Evolutionary conservation across 2,888 invertebrate species (phyloP), one percentile per base, ranked within the genome.

Genomic region (Coenonympha glycerion): DNA sequence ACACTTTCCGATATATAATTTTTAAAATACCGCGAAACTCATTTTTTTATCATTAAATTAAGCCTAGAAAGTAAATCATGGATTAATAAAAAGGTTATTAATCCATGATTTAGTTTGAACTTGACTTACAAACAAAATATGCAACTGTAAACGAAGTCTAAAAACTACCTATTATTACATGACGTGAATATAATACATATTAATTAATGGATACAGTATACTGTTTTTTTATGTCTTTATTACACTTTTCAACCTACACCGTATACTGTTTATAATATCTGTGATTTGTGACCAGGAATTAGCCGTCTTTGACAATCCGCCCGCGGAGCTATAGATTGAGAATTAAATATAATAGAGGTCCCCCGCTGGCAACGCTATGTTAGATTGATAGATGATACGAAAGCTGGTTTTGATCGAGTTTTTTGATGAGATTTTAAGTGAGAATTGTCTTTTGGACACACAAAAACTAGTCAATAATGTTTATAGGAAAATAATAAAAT

Each of bases 331-430:
- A 39, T 26, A 22, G 45, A 34, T 53, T 64, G 64, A 68, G 62
- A 51, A 56, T 58, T 60, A 64, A 73, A 73, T 78, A 79, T 76
- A 79, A 80, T 76, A 77, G 72, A 56, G 66, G 69, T 66, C 73
- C 67, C 83, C 83, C 68, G 81, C 82, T 79, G 82, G 59, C 58
- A 56, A 61, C 59, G 63, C 69, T 70, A 78, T 74, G 76, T 79
- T 76, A 79, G 84, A 84, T 85, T 80, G 79, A 84, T 83, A 76
- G 78, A 71, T 71, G 84, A 84, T 84, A 84, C 68, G 69, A 65
- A 60, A 66, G 62, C 56, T 55, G 59, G 58, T 69, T 69, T 53
- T 60, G 68, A 70, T 64, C 65, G 66, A 66, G 65, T 74, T 78
- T 75, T 76, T 73, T 70, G 65, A 58, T 67, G 69, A 75, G 73